Conservation (phyloP, 2,888 invertebrate genomes). For the Conistra vaccinii region DNA sequence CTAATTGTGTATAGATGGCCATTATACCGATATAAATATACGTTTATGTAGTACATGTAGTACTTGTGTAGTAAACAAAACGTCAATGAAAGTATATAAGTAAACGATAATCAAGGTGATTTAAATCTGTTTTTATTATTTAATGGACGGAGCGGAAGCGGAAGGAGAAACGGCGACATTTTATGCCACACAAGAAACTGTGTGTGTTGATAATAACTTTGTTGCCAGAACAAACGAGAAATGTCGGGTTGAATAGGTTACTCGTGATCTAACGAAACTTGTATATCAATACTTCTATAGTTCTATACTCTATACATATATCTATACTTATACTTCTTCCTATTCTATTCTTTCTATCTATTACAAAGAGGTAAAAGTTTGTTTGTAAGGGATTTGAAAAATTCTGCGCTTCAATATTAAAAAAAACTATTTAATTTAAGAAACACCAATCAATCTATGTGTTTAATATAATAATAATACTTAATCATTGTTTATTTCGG, state of each 20-base stretch:
- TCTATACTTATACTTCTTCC: no score
- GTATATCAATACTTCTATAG: no score
- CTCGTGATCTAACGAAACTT: no score
- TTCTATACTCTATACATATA: no score
- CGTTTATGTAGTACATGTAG: not conserved
- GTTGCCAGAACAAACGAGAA: slow-evolving; percentile 21
- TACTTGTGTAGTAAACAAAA: slow-evolving; percentile 34
- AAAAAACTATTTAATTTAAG: not conserved
- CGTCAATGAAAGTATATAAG: slow-evolving; percentile 49
- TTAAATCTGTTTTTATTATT: slow-evolving; percentile 56
- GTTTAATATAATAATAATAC: no score
- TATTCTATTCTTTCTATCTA: no score
- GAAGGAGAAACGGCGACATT: slow-evolving; percentile 56
- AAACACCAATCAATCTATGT: not conserved
- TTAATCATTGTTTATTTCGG: no score
- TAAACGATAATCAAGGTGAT: slow-evolving; percentile 64
- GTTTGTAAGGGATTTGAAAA: no score
- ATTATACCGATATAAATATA: not conserved
- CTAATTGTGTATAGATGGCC: slow-evolving; percentile 15
- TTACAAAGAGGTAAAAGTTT: no score
- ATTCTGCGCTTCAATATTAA: no score
- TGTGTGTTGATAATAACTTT: slow-evolving; percentile 8
- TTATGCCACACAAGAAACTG: slow-evolving; percentile 32
- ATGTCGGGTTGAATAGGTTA: not conserved
- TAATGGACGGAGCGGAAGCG: slow-evolving; percentile 68